Conservation (phyloP, 2,113 vertebrate species). For the Notothenia rossii region DNA sequence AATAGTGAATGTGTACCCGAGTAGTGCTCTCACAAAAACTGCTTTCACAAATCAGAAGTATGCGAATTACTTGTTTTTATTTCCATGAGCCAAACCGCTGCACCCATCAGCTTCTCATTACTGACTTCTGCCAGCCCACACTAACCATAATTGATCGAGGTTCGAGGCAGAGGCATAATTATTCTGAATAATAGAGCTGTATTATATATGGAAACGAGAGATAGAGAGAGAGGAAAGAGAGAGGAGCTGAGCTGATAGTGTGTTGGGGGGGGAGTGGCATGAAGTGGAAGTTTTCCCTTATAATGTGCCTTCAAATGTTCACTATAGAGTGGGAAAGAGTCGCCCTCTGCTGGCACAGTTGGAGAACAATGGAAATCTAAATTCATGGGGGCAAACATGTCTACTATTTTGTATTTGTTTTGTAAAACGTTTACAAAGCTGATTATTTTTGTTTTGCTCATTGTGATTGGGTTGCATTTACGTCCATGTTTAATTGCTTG, state of each 20-base stretch:
- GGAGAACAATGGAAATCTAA: neutral
- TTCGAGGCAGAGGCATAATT: neutral
- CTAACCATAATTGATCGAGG: neutral
- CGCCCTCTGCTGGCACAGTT: conserved; percentile 18
- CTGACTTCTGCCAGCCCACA: neutral
- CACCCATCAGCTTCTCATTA: neutral
- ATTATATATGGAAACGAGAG: neutral
- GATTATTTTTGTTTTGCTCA: neutral
- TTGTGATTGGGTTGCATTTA: neutral
- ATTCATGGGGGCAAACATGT: neutral
- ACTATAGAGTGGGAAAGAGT: neutral
- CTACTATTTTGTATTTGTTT: neutral
- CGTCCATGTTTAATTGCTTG: neutral
- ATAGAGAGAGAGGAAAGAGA: neutral
- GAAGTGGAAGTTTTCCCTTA: neutral
- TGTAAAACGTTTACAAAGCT: neutral
- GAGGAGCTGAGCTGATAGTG: neutral
- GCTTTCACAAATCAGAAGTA: neutral
- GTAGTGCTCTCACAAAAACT: neutral
- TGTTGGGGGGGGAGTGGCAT: neutral
- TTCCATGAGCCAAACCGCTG: neutral
- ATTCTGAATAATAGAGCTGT: neutral
- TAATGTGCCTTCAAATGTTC: neutral
- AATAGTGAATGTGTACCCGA: neutral
- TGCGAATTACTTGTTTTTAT: neutral